Evolutionary conservation across 2,888 invertebrate genomes (phyloP).

Genomic region (Thymelicus acteon): DNA sequence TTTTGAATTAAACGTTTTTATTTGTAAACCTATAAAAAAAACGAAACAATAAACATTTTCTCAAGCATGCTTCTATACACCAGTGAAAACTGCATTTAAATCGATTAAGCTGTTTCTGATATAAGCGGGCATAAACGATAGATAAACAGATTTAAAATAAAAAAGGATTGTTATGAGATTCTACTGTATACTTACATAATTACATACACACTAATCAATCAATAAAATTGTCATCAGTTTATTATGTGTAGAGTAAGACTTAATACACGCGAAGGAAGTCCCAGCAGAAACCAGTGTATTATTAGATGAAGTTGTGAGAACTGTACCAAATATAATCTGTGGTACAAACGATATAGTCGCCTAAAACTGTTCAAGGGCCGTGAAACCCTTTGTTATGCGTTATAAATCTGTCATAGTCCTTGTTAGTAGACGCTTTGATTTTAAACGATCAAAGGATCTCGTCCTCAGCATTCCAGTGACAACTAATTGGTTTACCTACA

Average conservation of each 20-base stretch:
- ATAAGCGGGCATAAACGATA: too few species aligned
- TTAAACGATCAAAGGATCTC: conserved; percentile 75
- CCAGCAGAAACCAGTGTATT: conserved; percentile 1
- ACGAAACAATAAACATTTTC: too few species aligned
- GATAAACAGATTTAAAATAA: too few species aligned
- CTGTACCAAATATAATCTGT: conserved; percentile 24
- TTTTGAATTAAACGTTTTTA: too few species aligned
- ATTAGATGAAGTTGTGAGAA: conserved; percentile 18
- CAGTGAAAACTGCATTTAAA: neutral
- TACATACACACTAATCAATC: too few species aligned
- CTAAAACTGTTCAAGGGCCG: conserved; percentile 26
- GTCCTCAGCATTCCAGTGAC: conserved; percentile 65
- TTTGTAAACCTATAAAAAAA: too few species aligned
- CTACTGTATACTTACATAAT: too few species aligned
- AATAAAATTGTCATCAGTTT: neutral
- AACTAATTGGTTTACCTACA: conserved; percentile 75
- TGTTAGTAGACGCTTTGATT: conserved; percentile 77
- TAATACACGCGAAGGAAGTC: neutral
- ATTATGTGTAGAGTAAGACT: neutral
- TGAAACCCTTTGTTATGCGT: conserved; percentile 64
- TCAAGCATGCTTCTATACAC: neutral
- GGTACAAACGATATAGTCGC: conserved; percentile 9
- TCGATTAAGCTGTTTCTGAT: too few species aligned
- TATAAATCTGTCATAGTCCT: conserved; percentile 80
- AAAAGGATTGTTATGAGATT: too few species aligned